Evolutionary conservation across 2,113 vertebrate species (phyloP).

Genomic region (Neolamprologus kungweensis): DNA sequence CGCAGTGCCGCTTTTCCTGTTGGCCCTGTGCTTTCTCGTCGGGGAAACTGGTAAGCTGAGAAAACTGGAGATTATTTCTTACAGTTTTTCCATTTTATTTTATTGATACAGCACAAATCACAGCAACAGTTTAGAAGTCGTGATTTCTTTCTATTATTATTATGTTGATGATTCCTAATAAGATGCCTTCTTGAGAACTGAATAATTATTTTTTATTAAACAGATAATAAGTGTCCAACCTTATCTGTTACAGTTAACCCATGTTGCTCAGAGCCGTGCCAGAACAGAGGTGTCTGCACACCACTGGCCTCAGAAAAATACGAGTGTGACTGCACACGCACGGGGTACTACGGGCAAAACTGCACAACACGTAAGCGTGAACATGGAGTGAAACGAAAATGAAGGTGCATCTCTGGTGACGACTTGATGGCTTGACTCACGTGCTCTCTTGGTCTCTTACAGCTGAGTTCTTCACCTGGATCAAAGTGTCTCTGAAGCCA

Average conservation of each 20-base stretch:
- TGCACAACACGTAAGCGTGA: slow-evolving; percentile 82
- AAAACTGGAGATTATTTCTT: neutral
- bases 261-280: slow-evolving; percentile 90
- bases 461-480: slow-evolving; percentile 88
- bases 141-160: neutral
- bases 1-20: slow-evolving; percentile 19
- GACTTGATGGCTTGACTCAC: neutral
- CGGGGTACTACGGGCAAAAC: slow-evolving; percentile 85
- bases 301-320: slow-evolving; percentile 71
- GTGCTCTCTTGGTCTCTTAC: neutral
- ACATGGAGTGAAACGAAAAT: neutral
- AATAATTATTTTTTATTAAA: neutral
- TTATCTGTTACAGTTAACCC: slow-evolving; percentile 72
- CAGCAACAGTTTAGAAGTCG: neutral
- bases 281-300: slow-evolving; percentile 87
- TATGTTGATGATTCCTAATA: rapidly evolving
- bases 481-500: slow-evolving; percentile 82
- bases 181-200: neutral
- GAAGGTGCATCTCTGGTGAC: neutral
- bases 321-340: slow-evolving; percentile 90
- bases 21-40: slow-evolving; percentile 46
- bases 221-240: neutral
- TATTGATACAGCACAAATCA: rapidly evolving
- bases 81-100: neutral
- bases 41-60: slow-evolving; percentile 58